Conservation (phyloP, 2,888 invertebrate species). For the Muscina levida region DNA sequence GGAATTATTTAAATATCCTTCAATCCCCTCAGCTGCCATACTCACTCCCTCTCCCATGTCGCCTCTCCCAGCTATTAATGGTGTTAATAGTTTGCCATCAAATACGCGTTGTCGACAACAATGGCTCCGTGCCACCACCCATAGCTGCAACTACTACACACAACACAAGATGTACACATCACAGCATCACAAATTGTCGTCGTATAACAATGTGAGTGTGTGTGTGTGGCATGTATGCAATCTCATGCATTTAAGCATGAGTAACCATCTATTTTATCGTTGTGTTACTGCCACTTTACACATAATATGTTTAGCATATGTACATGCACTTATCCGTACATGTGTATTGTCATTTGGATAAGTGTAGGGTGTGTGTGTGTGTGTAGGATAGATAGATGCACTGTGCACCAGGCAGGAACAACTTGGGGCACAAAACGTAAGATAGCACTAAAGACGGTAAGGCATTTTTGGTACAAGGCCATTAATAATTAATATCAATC, state of each 20-base stretch:
- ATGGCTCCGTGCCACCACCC: constrained; percentile 29
- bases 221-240: constrained; percentile 29
- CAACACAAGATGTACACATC: constrained; percentile 21
- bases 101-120: constrained; percentile 58
- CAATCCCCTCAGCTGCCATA: too few relatives aligned
- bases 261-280: constrained; percentile 58
- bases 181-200: constrained; percentile 13
- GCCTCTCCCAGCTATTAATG: constrained; percentile 71
- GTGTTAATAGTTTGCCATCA: constrained; percentile 75
- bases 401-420: background rate
- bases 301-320: constrained; percentile 18
- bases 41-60: too few relatives aligned
- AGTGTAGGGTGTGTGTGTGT: too few relatives aligned
- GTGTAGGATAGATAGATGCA: background rate
- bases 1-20: constrained; percentile 75
- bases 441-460: too few relatives aligned
- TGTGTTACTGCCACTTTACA: constrained; percentile 30
- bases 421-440: background rate
- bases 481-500: too few relatives aligned
- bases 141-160: constrained; percentile 26
- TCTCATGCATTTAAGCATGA: constrained; percentile 54
- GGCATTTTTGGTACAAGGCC: too few relatives aligned
- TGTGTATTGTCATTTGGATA: background rate
- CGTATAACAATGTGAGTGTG: constrained; percentile 10
- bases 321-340: background rate